These are phyloP conservation scores for Drosophila antonietae DNA, from an alignment of 2,888 invertebrate genomes.

Conservation along the genomic window DNA sequence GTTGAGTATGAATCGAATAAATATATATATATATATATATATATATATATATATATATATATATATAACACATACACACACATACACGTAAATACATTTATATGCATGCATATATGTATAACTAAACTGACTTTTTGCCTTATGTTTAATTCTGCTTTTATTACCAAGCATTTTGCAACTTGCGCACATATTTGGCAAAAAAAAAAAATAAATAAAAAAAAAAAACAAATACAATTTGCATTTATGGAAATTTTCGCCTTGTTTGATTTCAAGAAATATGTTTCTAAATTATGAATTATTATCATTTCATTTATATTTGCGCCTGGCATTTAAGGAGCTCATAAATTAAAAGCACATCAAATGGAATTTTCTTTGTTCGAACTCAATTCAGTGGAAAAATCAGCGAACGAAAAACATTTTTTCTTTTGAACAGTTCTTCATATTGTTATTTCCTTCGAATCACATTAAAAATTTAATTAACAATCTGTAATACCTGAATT, in stretches of 20 bases:
- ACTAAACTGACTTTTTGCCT: constrained; percentile 12
- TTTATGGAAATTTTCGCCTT: constrained; percentile 33
- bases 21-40: neutral
- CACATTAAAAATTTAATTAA: constrained; percentile 1
- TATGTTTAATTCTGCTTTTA: constrained; percentile 38
- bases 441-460: neutral
- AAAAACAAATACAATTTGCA: constrained; percentile 50
- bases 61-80: too few species aligned
- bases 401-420: neutral
- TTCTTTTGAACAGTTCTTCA: neutral
- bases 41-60: constrained; percentile 4
- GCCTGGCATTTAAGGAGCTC: constrained; percentile 30
- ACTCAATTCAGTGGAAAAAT: constrained; percentile 6
- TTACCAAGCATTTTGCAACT: constrained; percentile 37
- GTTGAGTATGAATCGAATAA: constrained; percentile 27
- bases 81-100: neutral
- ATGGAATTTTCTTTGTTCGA: constrained; percentile 24
- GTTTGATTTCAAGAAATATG: constrained; percentile 20
- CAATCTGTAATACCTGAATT: neutral
- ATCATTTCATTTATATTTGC: constrained; percentile 19
- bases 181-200: constrained; percentile 55
- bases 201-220: constrained; percentile 16
- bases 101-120: neutral
- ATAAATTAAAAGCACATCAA: constrained; percentile 33
- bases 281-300: constrained; percentile 31